phyloP scores from a whole-genome alignment of 2,888 invertebrate genomes.

The Trichogramma dendrolimi region DNA sequence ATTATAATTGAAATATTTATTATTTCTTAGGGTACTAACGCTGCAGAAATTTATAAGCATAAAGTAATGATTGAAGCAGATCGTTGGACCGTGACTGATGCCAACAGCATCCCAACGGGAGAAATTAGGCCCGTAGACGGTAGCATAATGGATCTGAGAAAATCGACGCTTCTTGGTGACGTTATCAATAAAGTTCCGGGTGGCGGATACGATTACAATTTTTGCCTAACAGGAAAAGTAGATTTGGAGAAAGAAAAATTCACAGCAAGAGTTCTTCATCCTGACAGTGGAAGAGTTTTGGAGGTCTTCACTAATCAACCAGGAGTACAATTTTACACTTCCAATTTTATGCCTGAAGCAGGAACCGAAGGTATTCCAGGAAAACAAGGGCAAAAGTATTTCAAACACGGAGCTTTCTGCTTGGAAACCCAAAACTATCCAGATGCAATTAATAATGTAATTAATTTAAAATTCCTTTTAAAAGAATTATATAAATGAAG shows the following conservation, averaged over 20 bases:
- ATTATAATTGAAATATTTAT: not conserved
- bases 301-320: slow-evolving; percentile 84
- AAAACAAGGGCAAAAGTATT: slow-evolving; percentile 67
- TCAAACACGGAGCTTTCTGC: slow-evolving; percentile 77
- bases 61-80: slow-evolving; percentile 71
- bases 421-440: slow-evolving; percentile 91
- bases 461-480: slow-evolving; percentile 37
- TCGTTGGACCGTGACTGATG: slow-evolving; percentile 68
- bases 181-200: slow-evolving; percentile 65
- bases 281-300: slow-evolving; percentile 66
- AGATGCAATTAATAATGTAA: slow-evolving; percentile 80
- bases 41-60: slow-evolving; percentile 65
- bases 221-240: slow-evolving; percentile 57
- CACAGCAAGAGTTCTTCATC: slow-evolving; percentile 67
- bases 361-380: slow-evolving; percentile 58
- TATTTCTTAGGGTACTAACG: slow-evolving; percentile 58
- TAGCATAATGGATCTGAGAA: slow-evolving; percentile 71
- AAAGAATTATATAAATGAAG: not conserved
- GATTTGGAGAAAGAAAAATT: slow-evolving; percentile 52
- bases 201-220: slow-evolving; percentile 80
- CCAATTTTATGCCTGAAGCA: slow-evolving; percentile 67
- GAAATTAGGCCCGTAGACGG: slow-evolving; percentile 67
- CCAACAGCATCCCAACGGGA: slow-evolving; percentile 70
- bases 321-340: slow-evolving; percentile 86
- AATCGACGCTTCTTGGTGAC: slow-evolving; percentile 62